A percentile compares a stretch with the other conserved stretches of the same genome.
Conservation (phyloP, 2,113 vertebrate species). For the Cyanoramphus novaezelandiae region DNA sequence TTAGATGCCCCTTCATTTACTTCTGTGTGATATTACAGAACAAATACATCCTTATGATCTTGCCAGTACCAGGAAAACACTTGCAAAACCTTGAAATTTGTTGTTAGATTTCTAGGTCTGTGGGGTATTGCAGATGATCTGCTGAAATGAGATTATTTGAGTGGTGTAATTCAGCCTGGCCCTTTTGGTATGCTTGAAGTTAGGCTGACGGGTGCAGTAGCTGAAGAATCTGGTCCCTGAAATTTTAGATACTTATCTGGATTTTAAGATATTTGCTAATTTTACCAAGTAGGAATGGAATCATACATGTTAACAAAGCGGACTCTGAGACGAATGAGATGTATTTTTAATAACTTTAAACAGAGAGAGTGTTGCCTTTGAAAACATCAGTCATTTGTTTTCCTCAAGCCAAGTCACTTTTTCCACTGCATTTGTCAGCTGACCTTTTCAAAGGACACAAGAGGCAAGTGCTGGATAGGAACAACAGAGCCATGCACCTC, state of each 20-base stretch:
- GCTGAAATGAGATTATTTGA: neutral
- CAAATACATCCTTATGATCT: neutral
- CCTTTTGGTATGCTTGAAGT: neutral
- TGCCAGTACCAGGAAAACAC: neutral
- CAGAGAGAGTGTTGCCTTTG: neutral
- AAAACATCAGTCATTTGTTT: neutral
- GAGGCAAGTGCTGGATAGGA: neutral
- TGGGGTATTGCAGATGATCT: neutral
- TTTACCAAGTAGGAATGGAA: neutral
- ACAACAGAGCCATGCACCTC: neutral
- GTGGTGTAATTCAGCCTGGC: neutral
- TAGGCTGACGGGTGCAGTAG: neutral
- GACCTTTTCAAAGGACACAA: neutral
- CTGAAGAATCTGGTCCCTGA: neutral
- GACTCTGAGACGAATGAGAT: neutral
- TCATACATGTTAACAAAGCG: neutral
- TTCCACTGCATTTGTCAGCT: neutral
- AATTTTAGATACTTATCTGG: neutral
- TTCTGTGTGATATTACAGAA: neutral
- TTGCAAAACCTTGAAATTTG: neutral
- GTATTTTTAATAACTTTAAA: neutral
- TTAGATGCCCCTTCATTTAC: neutral
- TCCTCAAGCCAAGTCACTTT: neutral
- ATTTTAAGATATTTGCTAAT: neutral
- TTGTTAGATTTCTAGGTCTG: neutral